Conservation (phyloP, 2,113 vertebrate genomes). For the Damaliscus lunatus region DNA sequence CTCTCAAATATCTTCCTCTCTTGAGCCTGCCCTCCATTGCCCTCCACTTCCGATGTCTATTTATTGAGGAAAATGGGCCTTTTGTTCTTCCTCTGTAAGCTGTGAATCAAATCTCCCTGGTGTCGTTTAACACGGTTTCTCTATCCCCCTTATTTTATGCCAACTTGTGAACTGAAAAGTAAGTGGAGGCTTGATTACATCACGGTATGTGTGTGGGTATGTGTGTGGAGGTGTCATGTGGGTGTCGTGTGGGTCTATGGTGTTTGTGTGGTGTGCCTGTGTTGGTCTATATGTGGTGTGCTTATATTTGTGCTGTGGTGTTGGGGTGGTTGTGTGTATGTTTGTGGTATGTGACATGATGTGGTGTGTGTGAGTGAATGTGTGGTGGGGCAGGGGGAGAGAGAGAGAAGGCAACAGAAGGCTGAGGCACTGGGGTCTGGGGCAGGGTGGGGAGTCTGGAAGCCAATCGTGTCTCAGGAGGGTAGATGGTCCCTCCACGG, state of each 20-base stretch:
- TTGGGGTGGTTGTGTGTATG: not conserved
- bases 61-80: not conserved
- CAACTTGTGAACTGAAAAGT: not conserved
- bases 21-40: not conserved
- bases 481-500: accelerated
- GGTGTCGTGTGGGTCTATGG: not conserved
- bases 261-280: not conserved
- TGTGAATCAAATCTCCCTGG: not conserved
- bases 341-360: not conserved
- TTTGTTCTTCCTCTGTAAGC: not conserved
- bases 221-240: not conserved
- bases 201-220: accelerated
- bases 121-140: not conserved
- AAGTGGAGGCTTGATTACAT: no score
- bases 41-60: accelerated
- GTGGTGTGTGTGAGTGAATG: no score
- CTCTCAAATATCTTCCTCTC: not conserved
- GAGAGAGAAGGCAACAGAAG: not conserved
- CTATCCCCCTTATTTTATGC: not conserved
- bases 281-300: not conserved
- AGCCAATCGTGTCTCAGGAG: accelerated
- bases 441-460: not conserved
- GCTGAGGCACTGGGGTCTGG: not conserved
- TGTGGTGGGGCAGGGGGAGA: not conserved
- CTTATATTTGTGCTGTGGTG: not conserved